Conservation (phyloP, 2,113 vertebrate genomes). For the Harpagus bidentatus region DNA sequence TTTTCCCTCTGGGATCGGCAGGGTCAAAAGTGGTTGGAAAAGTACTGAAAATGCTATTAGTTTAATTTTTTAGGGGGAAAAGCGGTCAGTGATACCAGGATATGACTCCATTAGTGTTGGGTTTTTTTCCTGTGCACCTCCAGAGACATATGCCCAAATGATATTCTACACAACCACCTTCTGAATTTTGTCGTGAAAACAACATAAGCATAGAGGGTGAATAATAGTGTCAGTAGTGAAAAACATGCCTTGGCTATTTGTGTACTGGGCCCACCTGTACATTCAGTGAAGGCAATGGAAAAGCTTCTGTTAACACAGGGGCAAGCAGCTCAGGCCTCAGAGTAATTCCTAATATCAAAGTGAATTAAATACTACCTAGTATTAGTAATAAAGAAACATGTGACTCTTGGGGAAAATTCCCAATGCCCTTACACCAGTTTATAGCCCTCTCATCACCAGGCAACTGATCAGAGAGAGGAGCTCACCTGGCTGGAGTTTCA, state of each 20-base stretch:
- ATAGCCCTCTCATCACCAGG: not conserved
- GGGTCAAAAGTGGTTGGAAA: conserved; percentile 7
- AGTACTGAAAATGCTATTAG: not conserved
- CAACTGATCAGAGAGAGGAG: not conserved
- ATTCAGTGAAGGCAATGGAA: not conserved
- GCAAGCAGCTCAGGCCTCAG: not conserved
- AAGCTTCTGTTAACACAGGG: fast-evolving
- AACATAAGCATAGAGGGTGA: not conserved
- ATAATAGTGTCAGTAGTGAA: not conserved
- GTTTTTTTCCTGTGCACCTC: not conserved
- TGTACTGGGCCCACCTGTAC: not conserved
- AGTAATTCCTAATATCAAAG: not conserved
- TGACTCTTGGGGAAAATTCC: not conserved
- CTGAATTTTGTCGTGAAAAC: not conserved
- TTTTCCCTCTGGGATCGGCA: not conserved
- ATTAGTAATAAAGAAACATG: not conserved
- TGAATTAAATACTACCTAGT: not conserved
- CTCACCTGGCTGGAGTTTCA: not conserved
- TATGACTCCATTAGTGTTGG: not conserved
- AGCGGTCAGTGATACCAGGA: not conserved
- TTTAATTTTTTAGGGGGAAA: not conserved
- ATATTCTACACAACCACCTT: not conserved
- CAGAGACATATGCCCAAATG: not conserved
- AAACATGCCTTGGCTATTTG: not conserved
- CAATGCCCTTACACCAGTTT: not conserved